Base-by-base conservation (phyloP, 1,140 invertebrate species). In the Littorina saxatilis region DNA sequence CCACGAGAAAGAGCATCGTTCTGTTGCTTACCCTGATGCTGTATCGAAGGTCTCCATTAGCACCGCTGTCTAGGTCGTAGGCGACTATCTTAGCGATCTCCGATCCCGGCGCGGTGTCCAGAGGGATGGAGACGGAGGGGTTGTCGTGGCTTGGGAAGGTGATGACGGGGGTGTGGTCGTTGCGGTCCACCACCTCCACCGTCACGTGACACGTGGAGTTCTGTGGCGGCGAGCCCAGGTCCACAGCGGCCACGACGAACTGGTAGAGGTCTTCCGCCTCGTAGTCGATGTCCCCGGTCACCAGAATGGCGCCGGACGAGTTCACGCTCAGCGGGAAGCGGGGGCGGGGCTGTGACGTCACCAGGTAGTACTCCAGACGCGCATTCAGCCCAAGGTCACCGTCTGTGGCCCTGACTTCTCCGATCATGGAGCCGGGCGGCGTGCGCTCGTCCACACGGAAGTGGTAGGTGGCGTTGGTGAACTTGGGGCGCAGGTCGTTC, bases 401-500 rank as follows among this genome's bases (percentile, higher is more conserved):
- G 92, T 99, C 98, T 0, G 94, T 95, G 0, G 98, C 98, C 76
- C 95, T 93, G 88, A 99, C 98, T 83, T 95, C 94, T 47, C 97
- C 95, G 50, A 99, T 92, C 89, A 97, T 96, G 7, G 95, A 96
- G 85, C 96, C 96, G 0, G 96, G 93, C 1, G 95, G 93, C 35
- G 96, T 96, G 0, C 96, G 98, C 93, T 99, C 98, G 70, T 95
- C 91, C 0, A 99, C 95, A 0, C 95, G 95, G 47, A 98, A 95
- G 79, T 94, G 94, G 77, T 91, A 92, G 0, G 97, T 96, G 0
- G 96, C 94, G 39, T 97, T 97, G 37, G 97, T 93, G 88, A 99
- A 98, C 82, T 95, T 93, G 0, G 98, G 98, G 0, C 95, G 94
- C 89, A 98, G 97, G 91, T 99, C 98, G 92, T 99, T 99, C 91